phyloP scores from a whole-genome alignment of 2,113 vertebrate genomes.

The Patagioenas fasciata region DNA sequence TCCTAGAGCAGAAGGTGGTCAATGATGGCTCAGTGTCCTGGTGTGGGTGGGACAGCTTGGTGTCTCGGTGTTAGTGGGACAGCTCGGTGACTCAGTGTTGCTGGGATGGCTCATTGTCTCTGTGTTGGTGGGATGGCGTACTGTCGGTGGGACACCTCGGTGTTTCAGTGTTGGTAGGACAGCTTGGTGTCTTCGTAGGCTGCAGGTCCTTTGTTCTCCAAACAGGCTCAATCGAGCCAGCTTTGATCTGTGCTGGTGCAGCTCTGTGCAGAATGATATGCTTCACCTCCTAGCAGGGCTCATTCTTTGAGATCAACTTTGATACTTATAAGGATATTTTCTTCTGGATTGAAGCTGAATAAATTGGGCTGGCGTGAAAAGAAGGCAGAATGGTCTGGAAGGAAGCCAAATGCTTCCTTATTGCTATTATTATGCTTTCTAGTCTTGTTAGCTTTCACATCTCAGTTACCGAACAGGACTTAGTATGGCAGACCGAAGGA shows the following conservation, averaged over 20 bases:
- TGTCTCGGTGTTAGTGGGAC: background rate
- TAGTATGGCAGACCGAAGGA: background rate
- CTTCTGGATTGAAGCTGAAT: background rate
- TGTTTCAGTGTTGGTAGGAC: background rate
- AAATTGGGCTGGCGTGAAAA: background rate
- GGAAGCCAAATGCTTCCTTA: background rate
- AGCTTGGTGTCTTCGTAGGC: background rate
- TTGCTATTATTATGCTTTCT: background rate
- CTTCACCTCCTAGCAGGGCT: slow-evolving; percentile 27
- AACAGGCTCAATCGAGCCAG: background rate
- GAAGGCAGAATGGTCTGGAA: background rate
- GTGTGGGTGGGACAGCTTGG: background rate
- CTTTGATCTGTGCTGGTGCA: slow-evolving; percentile 11
- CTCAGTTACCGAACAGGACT: background rate
- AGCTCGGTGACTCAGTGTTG: background rate
- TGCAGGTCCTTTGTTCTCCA: background rate
- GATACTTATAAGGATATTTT: background rate
- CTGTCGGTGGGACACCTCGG: background rate
- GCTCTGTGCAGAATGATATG: background rate
- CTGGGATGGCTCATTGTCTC: background rate
- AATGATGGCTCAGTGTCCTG: background rate
- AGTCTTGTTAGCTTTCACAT: background rate
- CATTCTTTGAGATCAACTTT: slow-evolving; percentile 11
- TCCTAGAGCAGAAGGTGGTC: background rate
- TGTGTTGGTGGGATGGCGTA: background rate